Base-by-base conservation (phyloP, 53 echinoderm and acorn worm species). In the Crossaster papposus region DNA sequence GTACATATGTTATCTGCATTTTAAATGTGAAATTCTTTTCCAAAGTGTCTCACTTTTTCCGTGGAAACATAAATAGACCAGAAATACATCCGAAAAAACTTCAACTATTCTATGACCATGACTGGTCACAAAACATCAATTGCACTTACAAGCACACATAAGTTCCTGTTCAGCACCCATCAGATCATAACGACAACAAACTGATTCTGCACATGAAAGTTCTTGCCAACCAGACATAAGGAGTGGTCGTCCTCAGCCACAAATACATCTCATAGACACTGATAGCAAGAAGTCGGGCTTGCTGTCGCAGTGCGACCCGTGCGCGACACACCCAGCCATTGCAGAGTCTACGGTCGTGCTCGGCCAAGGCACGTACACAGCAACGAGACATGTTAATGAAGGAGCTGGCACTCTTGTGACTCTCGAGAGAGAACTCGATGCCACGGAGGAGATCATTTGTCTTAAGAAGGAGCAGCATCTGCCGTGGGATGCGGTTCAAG, bases 351-450 rank as follows among this genome's bases (percentile, higher is more conserved):
- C 90, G 86, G 33, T 99, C 88, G 38, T 99, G 89, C 37, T 96
- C 91, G 3, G 95, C 90, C 29, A 96, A 81, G 28, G 99, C 93
- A 15, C 96, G 84, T 38, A 99, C 96, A 74, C 99, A 99, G 79
- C 99, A 99, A 74, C 90, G 83, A 13, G 99, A 96, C 99, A 99
- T 99, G 88, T 96, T 99, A 76, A 99, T 92, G 89, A 99, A 99
- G 37, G 99, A 96, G 89, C 99, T 99, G 77, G 99, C 96, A 80
- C 92, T 96, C 77, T 91, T 92, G 62, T 92, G 95, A 71, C 91
- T 85, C 55, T 86, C 80, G 14, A 99, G 93, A 4, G 94, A 77
- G 36, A 86, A 99, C 80, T 99, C 99, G 22, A 99, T 99, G 77
- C 96, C 93, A 9, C 99, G 93, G 54, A 99, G 89, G 68, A 99